Evolutionary conservation across 2,113 vertebrate species (phyloP).

Genomic region (Cepphus grylle): DNA sequence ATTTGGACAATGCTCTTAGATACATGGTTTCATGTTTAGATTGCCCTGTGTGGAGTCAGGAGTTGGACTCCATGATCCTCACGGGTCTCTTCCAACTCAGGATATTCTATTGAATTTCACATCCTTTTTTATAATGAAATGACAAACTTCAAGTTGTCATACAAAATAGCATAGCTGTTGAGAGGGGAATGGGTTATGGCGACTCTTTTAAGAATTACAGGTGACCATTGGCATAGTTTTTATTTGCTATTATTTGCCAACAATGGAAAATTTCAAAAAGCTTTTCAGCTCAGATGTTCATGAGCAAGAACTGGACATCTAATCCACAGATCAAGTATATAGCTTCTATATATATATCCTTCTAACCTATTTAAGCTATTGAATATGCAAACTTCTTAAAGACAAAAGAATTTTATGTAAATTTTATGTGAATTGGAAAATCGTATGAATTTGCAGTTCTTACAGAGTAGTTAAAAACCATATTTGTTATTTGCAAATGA

Average conservation of each 20-base stretch:
- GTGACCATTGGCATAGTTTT: background rate
- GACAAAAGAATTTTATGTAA: background rate
- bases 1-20: background rate
- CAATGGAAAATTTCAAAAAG: background rate
- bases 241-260: background rate
- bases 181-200: background rate
- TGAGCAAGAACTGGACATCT: background rate
- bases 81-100: background rate
- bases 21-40: background rate
- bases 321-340: background rate
- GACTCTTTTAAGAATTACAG: background rate
- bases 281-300: background rate
- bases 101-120: background rate
- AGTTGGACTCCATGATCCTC: background rate
- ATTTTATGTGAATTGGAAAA: background rate
- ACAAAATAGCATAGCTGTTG: background rate
- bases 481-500: background rate
- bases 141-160: background rate
- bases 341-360: background rate
- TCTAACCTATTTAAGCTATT: background rate
- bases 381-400: background rate
- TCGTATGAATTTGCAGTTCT: background rate
- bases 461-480: background rate
- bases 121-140: background rate
- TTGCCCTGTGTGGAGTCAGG: background rate